Evolutionary conservation across 2,888 invertebrate species (phyloP).

Genomic region (Fragum whitleyi): DNA sequence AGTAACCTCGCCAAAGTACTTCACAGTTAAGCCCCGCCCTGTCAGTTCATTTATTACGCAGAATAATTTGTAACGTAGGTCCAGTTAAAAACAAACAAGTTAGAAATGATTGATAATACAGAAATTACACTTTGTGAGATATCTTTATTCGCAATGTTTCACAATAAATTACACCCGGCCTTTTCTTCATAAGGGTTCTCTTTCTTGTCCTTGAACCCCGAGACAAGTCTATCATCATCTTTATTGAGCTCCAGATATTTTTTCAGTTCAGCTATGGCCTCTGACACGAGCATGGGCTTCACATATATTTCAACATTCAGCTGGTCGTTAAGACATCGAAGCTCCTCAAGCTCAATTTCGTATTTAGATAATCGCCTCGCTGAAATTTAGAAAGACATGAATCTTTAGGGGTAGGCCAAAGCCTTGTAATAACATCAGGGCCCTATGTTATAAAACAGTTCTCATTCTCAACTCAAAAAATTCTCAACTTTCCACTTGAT

Average conservation of each 20-base stretch:
- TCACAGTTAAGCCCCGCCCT: no score
- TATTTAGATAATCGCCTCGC: slow-evolving; percentile 4
- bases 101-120: no score
- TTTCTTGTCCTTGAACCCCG: slow-evolving; percentile 23
- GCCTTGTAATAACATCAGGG: no score
- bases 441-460: no score
- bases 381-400: not conserved
- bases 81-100: no score
- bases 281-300: slow-evolving; percentile 27
- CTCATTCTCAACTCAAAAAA: no score
- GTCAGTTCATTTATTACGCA: no score
- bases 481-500: no score
- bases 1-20: no score
- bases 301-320: slow-evolving; percentile 26
- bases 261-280: slow-evolving; percentile 29
- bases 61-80: no score
- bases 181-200: slow-evolving; percentile 37
- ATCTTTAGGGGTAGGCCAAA: no score
- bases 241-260: slow-evolving; percentile 26
- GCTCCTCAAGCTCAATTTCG: slow-evolving; percentile 17
- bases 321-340: slow-evolving; percentile 16
- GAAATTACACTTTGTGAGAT: no score
- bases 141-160: not conserved
- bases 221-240: slow-evolving; percentile 24
- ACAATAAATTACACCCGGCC: slow-evolving; percentile 5